Conservation (phyloP, 2,113 vertebrate species). For the Tor tambroides region DNA sequence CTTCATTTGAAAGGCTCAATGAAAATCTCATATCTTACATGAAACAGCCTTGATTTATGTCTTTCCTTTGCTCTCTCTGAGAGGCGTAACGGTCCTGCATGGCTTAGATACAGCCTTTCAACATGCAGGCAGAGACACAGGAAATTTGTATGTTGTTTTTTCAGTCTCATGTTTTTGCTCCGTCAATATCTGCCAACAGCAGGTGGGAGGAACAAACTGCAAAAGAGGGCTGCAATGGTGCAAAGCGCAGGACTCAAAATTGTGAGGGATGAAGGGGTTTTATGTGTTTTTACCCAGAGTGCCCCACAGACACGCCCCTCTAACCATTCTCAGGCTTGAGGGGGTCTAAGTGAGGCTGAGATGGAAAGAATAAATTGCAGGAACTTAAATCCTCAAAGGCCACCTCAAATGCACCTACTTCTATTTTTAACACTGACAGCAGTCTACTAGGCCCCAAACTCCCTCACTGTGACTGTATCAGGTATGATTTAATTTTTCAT, state of each 20-base stretch:
- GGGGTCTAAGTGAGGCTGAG: neutral
- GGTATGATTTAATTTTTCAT: neutral
- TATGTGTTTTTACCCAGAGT: conserved; percentile 34
- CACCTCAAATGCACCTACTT: neutral
- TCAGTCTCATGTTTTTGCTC: conserved; percentile 51
- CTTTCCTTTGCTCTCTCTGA: conserved; percentile 27
- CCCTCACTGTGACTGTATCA: neutral
- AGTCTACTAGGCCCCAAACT: neutral
- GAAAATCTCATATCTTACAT: conserved; percentile 80
- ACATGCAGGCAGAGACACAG: conserved; percentile 68
- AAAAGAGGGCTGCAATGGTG: conserved; percentile 59
- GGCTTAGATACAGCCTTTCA: conserved; percentile 70
- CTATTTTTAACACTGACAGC: neutral
- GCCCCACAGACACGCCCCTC: neutral
- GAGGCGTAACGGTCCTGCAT: conserved; percentile 48
- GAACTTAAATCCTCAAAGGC: neutral
- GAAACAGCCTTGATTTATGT: conserved; percentile 80
- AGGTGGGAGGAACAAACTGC: conserved; percentile 61
- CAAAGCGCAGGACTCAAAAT: conserved; percentile 62
- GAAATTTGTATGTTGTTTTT: conserved; percentile 62
- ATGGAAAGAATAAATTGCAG: conserved; percentile 2
- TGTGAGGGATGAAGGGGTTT: conserved; percentile 57
- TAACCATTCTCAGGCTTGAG: conserved; percentile 30
- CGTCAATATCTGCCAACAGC: conserved; percentile 73
- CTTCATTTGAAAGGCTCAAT: conserved; percentile 81